Evolutionary conservation across 2,113 vertebrate genomes (phyloP).

Genomic region (Bufo gargarizans): DNA sequence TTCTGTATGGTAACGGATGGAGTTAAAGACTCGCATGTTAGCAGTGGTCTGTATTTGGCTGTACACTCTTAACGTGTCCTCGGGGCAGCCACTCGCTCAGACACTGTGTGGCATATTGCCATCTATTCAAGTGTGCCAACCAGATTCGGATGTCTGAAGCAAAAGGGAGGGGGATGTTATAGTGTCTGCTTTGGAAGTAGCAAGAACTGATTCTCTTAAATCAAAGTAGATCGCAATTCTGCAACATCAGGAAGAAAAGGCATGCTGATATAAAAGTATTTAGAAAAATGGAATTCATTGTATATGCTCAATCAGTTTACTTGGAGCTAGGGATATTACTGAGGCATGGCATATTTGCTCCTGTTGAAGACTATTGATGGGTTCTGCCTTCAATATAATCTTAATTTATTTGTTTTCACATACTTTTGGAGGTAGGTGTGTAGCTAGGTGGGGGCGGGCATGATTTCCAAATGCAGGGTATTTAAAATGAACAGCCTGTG

Average conservation of each 20-base stretch:
- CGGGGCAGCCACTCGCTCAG: slow-evolving; percentile 39
- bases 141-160: slow-evolving; percentile 23
- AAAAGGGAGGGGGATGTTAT: neutral
- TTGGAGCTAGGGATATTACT: too few species aligned
- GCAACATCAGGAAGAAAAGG: neutral
- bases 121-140: slow-evolving; percentile 50
- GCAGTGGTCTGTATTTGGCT: slow-evolving; percentile 5
- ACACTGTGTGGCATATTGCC: slow-evolving; percentile 45
- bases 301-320: too few species aligned
- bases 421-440: too few species aligned
- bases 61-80: slow-evolving; percentile 6
- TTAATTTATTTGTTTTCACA: too few species aligned
- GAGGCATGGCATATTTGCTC: too few species aligned
- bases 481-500: too few species aligned
- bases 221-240: neutral
- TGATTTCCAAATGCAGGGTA: too few species aligned
- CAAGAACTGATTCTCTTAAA: neutral
- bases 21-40: slow-evolving; percentile 16
- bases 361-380: too few species aligned
- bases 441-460: too few species aligned
- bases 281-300: too few species aligned
- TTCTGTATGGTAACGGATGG: neutral
- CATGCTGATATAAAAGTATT: neutral
- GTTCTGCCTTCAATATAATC: too few species aligned
- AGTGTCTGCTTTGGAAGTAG: neutral